A percentile compares a stretch with the other conserved stretches of the same genome.
Evolutionary conservation across 2,888 invertebrate species (phyloP).

Genomic region (Tachina fera): DNA sequence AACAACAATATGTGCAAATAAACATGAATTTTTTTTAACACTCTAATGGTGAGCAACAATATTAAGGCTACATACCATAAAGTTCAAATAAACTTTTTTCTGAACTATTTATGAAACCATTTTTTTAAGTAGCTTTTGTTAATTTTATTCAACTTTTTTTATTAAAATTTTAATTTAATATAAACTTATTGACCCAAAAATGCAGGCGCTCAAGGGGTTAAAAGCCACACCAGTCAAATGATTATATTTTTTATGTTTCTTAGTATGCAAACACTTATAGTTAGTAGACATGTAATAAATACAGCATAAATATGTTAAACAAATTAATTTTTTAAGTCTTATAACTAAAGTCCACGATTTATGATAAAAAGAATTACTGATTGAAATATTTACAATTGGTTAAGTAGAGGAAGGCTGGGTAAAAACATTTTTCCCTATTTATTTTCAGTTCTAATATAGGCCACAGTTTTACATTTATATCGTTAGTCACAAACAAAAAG

Average conservation of each 20-base stretch:
- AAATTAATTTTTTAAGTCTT: not conserved
- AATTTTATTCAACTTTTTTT: too few species aligned
- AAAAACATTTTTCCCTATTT: constrained; percentile 33
- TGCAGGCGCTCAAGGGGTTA: not conserved
- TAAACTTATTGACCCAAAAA: too few species aligned
- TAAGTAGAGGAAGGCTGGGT: constrained; percentile 23
- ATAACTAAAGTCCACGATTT: constrained; percentile 37
- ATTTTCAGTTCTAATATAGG: constrained; percentile 28
- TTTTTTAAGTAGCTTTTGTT: too few species aligned
- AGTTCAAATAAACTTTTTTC: too few species aligned
- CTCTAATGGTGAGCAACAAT: not conserved
- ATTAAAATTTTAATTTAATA: too few species aligned
- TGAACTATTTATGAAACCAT: too few species aligned
- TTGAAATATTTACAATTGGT: constrained; percentile 6
- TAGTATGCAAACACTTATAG: constrained; percentile 16
- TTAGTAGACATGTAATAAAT: constrained; percentile 19
- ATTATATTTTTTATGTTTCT: not conserved
- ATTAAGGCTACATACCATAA: too few species aligned
- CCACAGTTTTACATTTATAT: not conserved
- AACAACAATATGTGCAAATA: constrained; percentile 5
- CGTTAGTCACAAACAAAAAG: too few species aligned
- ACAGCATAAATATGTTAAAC: constrained; percentile 25
- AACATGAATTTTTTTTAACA: constrained; percentile 2
- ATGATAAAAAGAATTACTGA: constrained; percentile 14
- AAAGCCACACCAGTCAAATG: constrained; percentile 1